Percentiles rank a stretch among this genome's conserved stretches.
These are phyloP conservation scores for Ariopsis seemanni DNA, from an alignment of 2,113 vertebrate genomes.

Conservation along the genomic window DNA sequence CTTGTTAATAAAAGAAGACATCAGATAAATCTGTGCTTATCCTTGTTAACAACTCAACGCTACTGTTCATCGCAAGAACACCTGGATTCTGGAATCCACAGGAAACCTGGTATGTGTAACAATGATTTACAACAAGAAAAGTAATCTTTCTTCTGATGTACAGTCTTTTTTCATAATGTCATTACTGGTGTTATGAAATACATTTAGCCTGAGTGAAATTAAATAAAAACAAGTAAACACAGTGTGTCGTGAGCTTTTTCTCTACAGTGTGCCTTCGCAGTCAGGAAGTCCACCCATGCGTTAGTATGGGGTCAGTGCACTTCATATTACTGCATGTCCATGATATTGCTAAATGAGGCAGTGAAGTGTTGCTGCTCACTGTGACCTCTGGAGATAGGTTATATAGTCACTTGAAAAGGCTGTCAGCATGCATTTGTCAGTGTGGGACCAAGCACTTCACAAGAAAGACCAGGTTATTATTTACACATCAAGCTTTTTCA, in stretches of 20 bases:
- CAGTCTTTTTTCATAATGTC: not conserved
- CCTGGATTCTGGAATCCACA: constrained; percentile 51
- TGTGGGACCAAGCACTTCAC: constrained; percentile 40
- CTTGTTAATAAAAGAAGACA: constrained; percentile 83
- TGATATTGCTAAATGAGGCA: constrained; percentile 68
- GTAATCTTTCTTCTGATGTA: not conserved
- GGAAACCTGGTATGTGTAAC: constrained; percentile 43
- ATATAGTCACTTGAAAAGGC: constrained; percentile 48
- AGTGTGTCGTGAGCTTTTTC: not conserved
- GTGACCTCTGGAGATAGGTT: constrained; percentile 54
- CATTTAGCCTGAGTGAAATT: not conserved
- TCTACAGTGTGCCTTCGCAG: not conserved
- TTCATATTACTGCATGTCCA: constrained; percentile 54
- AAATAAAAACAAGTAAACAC: constrained; percentile 19
- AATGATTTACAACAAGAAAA: constrained; percentile 18
- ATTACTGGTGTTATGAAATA: not conserved
- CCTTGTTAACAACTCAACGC: constrained; percentile 74
- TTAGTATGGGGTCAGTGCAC: constrained; percentile 35
- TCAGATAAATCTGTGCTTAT: constrained; percentile 86
- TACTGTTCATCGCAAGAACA: constrained; percentile 60
- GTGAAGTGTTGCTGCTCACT: constrained; percentile 59
- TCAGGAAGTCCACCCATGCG: not conserved
- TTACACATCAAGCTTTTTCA: constrained; percentile 30
- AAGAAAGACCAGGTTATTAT: constrained; percentile 29
- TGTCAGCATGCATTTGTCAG: constrained; percentile 64